These are phyloP conservation scores for Platorchestia sp. DNA, from an alignment of 1,140 invertebrate species.

Conservation along the genomic window DNA sequence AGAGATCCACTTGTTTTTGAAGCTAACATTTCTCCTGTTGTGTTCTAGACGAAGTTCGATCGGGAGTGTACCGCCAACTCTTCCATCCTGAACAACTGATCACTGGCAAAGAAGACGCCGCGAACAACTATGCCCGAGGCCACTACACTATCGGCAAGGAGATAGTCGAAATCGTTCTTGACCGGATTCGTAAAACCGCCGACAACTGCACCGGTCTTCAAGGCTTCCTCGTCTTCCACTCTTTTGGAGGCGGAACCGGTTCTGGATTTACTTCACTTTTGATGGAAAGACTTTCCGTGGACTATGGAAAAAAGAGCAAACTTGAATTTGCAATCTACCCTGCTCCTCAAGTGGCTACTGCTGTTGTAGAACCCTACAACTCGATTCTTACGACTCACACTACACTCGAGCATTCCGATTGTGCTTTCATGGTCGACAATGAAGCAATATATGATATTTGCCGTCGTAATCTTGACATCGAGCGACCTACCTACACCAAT, in stretches of 20 bases:
- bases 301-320: constrained; percentile 78
- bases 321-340: constrained; percentile 88
- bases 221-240: constrained; percentile 90
- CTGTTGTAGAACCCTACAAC: constrained; percentile 75
- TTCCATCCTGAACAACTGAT: constrained; percentile 79
- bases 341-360: constrained; percentile 80
- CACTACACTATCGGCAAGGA: constrained; percentile 76
- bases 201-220: constrained; percentile 75
- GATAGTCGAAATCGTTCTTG: constrained; percentile 70
- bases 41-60: constrained; percentile 81
- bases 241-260: constrained; percentile 83
- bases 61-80: constrained; percentile 83
- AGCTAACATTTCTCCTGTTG: background rate
- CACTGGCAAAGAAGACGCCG: constrained; percentile 84
- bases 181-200: constrained; percentile 57
- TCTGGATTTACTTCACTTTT: constrained; percentile 61
- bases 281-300: constrained; percentile 59
- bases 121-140: constrained; percentile 75
- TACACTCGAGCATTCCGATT: constrained; percentile 84
- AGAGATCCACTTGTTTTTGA: background rate
- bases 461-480: constrained; percentile 87
- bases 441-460: constrained; percentile 84
- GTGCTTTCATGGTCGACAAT: constrained; percentile 82
- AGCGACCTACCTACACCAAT: constrained; percentile 80
- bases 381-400: constrained; percentile 85